Percentiles rank a stretch among this genome's conserved stretches.
These are phyloP conservation scores for Myotis yumanensis DNA, from an alignment of 2,113 vertebrate genomes.

Conservation along the genomic window DNA sequence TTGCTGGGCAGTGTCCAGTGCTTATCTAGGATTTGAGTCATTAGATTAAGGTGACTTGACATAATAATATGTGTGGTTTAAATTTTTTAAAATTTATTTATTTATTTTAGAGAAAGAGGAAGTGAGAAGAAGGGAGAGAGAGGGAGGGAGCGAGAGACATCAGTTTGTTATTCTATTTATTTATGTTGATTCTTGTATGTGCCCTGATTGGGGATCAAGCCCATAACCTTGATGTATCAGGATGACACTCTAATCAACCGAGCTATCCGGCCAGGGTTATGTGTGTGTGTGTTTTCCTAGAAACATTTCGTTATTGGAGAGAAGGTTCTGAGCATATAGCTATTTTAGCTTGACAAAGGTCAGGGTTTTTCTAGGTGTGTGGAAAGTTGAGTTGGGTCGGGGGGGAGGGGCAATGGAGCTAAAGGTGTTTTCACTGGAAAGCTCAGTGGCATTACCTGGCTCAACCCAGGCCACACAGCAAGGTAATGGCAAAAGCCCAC, in stretches of 20 bases:
- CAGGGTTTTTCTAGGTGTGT: not conserved
- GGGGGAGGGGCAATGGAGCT: not conserved
- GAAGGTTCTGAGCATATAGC: not conserved
- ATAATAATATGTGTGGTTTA: not conserved
- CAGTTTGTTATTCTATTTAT: not conserved
- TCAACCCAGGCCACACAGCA: not conserved
- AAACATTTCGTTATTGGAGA: not conserved
- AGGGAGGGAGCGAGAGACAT: not conserved
- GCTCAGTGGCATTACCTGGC: not conserved
- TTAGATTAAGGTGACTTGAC: not conserved
- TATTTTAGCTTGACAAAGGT: not conserved
- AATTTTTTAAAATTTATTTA: not conserved
- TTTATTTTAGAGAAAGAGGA: not conserved
- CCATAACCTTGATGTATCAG: not conserved
- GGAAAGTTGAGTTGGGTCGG: not conserved
- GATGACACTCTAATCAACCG: not conserved
- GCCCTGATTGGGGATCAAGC: not conserved
- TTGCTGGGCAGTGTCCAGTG: not conserved
- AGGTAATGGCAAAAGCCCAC: not conserved
- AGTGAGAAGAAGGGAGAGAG: not conserved
- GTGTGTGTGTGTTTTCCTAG: no score
- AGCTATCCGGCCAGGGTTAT: not conserved
- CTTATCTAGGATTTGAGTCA: not conserved
- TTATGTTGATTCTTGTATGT: not conserved
- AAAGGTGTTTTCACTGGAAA: not conserved